phyloP scores from a whole-genome alignment of 2,113 vertebrate species.

The Thermophis baileyi region DNA sequence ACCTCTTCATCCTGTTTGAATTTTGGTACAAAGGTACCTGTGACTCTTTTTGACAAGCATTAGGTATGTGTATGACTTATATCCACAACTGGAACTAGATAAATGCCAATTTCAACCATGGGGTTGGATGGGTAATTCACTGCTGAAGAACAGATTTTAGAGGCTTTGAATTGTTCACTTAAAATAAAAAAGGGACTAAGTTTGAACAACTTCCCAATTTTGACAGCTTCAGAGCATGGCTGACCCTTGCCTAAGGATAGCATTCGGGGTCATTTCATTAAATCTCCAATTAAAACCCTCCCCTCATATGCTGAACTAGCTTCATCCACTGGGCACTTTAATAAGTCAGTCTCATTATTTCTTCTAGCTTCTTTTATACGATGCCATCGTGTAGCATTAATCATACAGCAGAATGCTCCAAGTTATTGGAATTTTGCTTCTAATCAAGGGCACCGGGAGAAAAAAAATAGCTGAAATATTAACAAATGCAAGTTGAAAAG shows the following conservation, averaged over 20 bases:
- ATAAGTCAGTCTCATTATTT: slow-evolving; percentile 4
- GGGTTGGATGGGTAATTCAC: neutral
- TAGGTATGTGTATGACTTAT: neutral
- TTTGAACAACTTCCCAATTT: neutral
- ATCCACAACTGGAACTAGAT: neutral
- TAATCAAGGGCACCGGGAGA: neutral
- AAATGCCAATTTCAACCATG: neutral
- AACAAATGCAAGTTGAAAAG: neutral
- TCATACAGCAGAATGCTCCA: neutral
- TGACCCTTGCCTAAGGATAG: neutral
- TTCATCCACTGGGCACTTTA: slow-evolving; percentile 3
- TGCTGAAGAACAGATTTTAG: neutral
- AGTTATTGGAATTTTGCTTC: slow-evolving; percentile 30
- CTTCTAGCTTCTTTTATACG: neutral
- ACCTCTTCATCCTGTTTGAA: neutral
- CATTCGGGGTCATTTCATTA: neutral
- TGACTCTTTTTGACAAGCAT: neutral
- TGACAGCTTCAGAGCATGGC: neutral
- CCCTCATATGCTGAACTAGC: neutral
- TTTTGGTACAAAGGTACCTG: neutral
- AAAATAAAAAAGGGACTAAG: neutral
- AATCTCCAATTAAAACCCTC: neutral
- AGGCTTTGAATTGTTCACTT: neutral
- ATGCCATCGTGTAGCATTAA: neutral
- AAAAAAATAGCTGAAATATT: slow-evolving; percentile 2